Evolutionary conservation across 1,140 invertebrate genomes (phyloP), one percentile per base, ranked within the genome.

Genomic region (Ceratosolen fusciceps): DNA sequence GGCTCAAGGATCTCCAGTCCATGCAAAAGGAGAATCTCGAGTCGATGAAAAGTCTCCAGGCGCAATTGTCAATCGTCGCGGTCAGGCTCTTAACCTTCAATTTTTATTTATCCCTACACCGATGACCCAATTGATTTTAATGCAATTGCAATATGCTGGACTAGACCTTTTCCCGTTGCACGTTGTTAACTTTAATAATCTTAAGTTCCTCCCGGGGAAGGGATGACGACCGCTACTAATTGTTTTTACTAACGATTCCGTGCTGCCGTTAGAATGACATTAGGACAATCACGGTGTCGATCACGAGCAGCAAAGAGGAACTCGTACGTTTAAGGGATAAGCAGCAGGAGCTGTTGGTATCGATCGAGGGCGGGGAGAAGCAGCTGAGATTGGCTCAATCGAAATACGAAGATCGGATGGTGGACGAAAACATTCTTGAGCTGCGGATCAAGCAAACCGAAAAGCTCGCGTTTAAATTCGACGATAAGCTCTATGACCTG

Each of bases 371-470:
- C 49, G 92, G 91, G 2, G 88, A 92, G 49, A 94, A 93, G 82
- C 88, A 91, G 86, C 39, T 93, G 78, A 89, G 86, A 86, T 80
- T 79, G 29, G 80, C 86, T 21, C 87, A 88, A 80, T 74, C 87
- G 74, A 78, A 85, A 39, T 87, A 88, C 70, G 92, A 93, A 26
- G 90, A 92, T 65, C 86, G 87, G 81, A 92, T 93, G 74, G 93
- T 94, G 2, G 92, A 93, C 47, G 92, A 94, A 81, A 94, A 93
- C 83, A 89, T 94, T 39, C 80, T 94, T 79, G 85, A 91, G 71
- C 88, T 95, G 37, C 90, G 90, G 52, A 90, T 93, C 0, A 90
- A 89, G 39, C 92, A 94, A 83, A 90, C 92, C 3, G 88, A 92
- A 54, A 91, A 92, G 76, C 89, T 92, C 2, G 87, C 93, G 54